Evolutionary conservation across 2,797 vertebrate genomes (phyloP).

Genomic region (Centroberyx gerrardi): DNA sequence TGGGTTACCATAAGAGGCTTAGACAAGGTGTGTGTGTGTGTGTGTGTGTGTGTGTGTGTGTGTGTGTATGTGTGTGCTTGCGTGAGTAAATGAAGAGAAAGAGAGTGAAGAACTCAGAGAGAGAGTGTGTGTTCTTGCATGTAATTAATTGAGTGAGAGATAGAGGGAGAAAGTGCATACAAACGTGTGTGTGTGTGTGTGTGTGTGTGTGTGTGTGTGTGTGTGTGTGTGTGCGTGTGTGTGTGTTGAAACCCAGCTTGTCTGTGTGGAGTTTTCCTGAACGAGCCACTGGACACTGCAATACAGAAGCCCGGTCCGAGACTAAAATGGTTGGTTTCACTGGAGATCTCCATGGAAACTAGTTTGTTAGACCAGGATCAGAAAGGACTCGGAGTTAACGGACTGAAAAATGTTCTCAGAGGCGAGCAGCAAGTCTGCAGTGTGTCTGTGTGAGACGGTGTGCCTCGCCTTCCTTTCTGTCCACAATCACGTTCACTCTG

Average conservation of each 20-base stretch:
- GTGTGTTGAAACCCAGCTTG: neutral
- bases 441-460: neutral
- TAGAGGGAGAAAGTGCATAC: slow-evolving; percentile 12
- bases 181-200: neutral
- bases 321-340: slow-evolving; percentile 6
- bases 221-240: neutral
- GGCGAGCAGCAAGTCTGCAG: neutral
- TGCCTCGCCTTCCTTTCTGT: neutral
- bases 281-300: neutral
- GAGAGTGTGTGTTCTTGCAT: slow-evolving; percentile 11
- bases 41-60: slow-evolving; percentile 51
- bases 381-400: neutral
- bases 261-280: neutral
- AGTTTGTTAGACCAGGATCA: neutral
- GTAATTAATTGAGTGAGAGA: neutral
- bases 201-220: neutral
- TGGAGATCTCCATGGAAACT: slow-evolving; percentile 25
- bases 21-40: slow-evolving; percentile 4
- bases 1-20: neutral
- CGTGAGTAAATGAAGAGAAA: slow-evolving; percentile 52
- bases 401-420: neutral
- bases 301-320: neutral
- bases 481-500: too few relatives aligned
- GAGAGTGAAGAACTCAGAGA: slow-evolving; percentile 20
- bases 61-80: slow-evolving; percentile 70